Base-by-base conservation (phyloP, 2,888 invertebrate species). In the Drosophila mimetica region DNA sequence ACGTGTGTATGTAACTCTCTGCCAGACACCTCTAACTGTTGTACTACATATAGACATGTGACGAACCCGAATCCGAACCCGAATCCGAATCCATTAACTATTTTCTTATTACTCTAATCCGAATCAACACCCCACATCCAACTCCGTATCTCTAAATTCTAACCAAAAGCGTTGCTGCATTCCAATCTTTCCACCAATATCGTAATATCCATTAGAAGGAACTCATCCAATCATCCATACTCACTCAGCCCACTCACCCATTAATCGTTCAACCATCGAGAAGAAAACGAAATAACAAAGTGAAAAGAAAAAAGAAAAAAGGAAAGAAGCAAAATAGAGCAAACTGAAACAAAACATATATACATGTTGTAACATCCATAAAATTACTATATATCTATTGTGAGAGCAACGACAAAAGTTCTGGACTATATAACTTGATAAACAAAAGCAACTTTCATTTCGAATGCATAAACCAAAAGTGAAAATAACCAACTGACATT, bases 1-100 rank as follows among this genome's bases (percentile, higher is more conserved):
- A 76, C 80, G 77, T 86, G 87, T 80, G 87, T 86, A 72, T 82
- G 65, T 64, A 64, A 32, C 58, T 66, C 60, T 64, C 47, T 79
- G 57, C 64, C 67, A 76, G 53, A 58, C 50, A 69, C 71, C 75
- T 80, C 75, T 86, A 74, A 84, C 64, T 84, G 85, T 80, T 86
- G 79, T 80, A 71, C 57, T 65, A 70, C 64, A 59, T 32, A 66
- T 74, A 71, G 82, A 85, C 58, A 69, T 69, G 65, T 74, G 71
- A 30, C 67, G 16, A 30, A 44, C 14, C 52, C n/a, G 28, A 67
- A 67, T 36, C 47, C 42, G n/a, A n/a, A n/a, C n/a, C n/a, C 67
- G 16, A 30, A 44, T 13, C 52, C n/a, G 28, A 67, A 67, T 36
- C 47, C 42, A 63, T 36, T 36, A 30, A 37, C 41, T 28, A 36